These are phyloP conservation scores for Scaptomyza reducta DNA, from an alignment of 2,888 invertebrate species.

Conservation along the genomic window DNA sequence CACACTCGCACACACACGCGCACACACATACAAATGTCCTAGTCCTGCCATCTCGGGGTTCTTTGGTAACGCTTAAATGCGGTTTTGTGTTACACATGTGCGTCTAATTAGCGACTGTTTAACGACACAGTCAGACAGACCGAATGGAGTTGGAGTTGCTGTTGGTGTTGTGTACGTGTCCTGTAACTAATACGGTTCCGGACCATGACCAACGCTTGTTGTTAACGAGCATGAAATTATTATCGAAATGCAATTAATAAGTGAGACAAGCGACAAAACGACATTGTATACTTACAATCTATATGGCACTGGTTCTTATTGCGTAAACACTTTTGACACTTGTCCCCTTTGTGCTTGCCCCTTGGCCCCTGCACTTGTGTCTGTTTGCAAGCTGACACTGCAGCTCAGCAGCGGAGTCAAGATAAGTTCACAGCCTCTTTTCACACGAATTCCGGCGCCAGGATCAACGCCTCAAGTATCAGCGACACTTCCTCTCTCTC, in stretches of 20 bases:
- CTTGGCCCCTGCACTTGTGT: neutral
- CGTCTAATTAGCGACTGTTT: conserved; percentile 81
- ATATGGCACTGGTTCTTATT: conserved; percentile 54
- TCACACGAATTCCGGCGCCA: conserved; percentile 74
- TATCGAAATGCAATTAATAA: conserved; percentile 77
- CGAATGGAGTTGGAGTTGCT: neutral
- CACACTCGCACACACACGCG: neutral
- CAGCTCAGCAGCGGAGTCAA: conserved; percentile 1
- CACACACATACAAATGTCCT: conserved; percentile 9
- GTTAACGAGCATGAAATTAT: conserved; percentile 82
- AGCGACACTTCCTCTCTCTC: conserved; percentile 51
- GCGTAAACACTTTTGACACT: conserved; percentile 66
- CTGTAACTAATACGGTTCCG: conserved; percentile 54
- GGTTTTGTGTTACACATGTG: conserved; percentile 82
- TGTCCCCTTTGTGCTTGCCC: conserved; percentile 36
- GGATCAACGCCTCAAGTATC: conserved; percentile 51
- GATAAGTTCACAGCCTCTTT: conserved; percentile 41
- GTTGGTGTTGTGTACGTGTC: conserved; percentile 22
- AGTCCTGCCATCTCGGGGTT: conserved; percentile 26
- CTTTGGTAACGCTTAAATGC: conserved; percentile 68
- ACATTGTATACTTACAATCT: neutral
- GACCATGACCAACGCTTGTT: conserved; percentile 28
- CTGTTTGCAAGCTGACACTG: conserved; percentile 54
- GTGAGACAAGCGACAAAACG: conserved; percentile 48
- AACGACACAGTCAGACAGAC: conserved; percentile 49